These are phyloP conservation scores for Papilio gigon DNA, from an alignment of 2,888 invertebrate genomes.

Conservation along the genomic window DNA sequence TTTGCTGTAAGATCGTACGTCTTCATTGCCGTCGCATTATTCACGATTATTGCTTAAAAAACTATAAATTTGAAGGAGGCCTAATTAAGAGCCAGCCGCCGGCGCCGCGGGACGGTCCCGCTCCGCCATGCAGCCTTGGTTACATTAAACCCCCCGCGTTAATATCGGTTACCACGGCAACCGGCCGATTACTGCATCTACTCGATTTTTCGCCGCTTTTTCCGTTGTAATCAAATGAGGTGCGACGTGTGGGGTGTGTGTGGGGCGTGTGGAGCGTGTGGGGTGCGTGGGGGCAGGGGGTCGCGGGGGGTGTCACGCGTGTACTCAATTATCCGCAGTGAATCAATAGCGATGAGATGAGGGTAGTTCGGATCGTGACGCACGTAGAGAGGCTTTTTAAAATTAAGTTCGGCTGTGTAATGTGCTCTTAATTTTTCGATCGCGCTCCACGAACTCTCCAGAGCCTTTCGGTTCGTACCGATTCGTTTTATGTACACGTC, in stretches of 20 bases:
- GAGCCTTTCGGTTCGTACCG: not conserved
- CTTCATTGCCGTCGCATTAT: conserved; percentile 15
- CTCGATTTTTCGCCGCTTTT: conserved; percentile 82
- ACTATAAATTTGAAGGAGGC: conserved; percentile 28
- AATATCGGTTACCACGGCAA: conserved; percentile 79
- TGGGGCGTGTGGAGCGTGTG: conserved; percentile 62
- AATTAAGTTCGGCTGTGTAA: conserved; percentile 40
- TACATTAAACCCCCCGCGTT: conserved; percentile 55
- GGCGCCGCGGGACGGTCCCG: conserved; percentile 35
- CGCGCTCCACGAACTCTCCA: conserved; percentile 31
- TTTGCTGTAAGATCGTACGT: not conserved
- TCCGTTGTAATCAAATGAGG: conserved; percentile 83
- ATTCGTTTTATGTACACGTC: conserved; percentile 22
- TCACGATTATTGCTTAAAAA: conserved; percentile 35
- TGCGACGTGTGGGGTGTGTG: conserved; percentile 71
- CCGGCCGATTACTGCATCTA: conserved; percentile 81
- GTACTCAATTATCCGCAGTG: conserved; percentile 83
- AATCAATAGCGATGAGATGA: conserved; percentile 82
- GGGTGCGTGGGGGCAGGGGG: conserved; percentile 47
- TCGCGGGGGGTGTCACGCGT: conserved; percentile 69
- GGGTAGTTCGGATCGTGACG: conserved; percentile 67
- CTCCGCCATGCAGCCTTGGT: conserved; percentile 40
- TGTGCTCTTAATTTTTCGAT: conserved; percentile 38
- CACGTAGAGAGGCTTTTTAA: conserved; percentile 40
- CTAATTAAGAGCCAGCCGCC: conserved; percentile 34